phyloP scores from a whole-genome alignment of 92 coral and sea anemone genomes.

The Metridium senile region DNA sequence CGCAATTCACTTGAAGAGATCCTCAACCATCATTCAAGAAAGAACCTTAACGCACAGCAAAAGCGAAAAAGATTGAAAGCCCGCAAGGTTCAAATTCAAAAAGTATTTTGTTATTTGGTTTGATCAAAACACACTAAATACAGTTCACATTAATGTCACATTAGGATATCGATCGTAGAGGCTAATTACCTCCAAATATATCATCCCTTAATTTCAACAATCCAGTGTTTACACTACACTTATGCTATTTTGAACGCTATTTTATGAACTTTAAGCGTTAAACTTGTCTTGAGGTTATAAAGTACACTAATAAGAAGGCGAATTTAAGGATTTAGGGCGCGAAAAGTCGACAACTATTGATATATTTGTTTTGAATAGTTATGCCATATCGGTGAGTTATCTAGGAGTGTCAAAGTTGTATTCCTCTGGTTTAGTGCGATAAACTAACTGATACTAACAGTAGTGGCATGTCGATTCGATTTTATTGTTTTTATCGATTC shows the following conservation, averaged over 20 bases:
- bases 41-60: too few relatives aligned
- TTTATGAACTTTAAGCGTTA: neutral
- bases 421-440: slow-evolving; percentile 33
- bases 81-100: slow-evolving; percentile 19
- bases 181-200: slow-evolving; percentile 14
- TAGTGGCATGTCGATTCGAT: slow-evolving; percentile 24
- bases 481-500: slow-evolving; percentile 36
- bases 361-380: neutral
- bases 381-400: slow-evolving; percentile 16
- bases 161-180: slow-evolving; percentile 4
- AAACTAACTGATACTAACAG: slow-evolving; percentile 12
- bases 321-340: neutral
- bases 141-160: slow-evolving; percentile 35
- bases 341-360: neutral
- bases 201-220: slow-evolving; percentile 14
- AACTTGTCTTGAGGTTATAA: neutral
- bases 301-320: neutral
- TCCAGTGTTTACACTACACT: neutral
- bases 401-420: slow-evolving; percentile 28
- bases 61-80: neutral
- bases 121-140: slow-evolving; percentile 6
- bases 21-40: too few relatives aligned
- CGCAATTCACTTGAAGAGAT: neutral
- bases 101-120: neutral
- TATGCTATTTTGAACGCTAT: neutral